phyloP scores from a whole-genome alignment of 2,113 vertebrate genomes.

The Centropristis striata region DNA sequence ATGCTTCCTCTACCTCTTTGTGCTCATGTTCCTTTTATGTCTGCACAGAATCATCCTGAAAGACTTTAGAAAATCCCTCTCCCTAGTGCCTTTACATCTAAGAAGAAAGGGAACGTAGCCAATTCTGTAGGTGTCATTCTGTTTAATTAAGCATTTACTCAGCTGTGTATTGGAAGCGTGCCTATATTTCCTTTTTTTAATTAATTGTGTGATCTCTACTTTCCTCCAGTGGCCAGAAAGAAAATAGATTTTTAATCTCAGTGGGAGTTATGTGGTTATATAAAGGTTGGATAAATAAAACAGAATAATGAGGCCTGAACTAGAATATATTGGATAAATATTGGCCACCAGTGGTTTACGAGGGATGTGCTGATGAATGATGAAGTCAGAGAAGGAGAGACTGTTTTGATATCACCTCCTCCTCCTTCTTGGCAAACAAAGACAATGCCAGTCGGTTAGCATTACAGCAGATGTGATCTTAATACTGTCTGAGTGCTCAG shows the following conservation, averaged over 20 bases:
- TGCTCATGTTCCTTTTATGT: neutral
- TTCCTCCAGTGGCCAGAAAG: neutral
- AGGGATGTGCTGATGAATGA: slow-evolving; percentile 27
- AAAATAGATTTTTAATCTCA: neutral
- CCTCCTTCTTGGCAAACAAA: slow-evolving; percentile 48
- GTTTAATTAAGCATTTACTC: neutral
- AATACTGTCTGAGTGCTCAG: neutral
- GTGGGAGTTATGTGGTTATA: neutral
- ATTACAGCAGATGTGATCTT: slow-evolving; percentile 8
- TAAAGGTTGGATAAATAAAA: slow-evolving; percentile 40
- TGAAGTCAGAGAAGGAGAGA: slow-evolving; percentile 4
- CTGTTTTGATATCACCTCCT: slow-evolving; percentile 44
- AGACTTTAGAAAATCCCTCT: neutral
- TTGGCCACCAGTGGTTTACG: slow-evolving; percentile 6
- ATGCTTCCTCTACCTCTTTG: neutral
- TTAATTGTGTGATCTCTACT: neutral
- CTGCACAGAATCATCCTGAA: neutral
- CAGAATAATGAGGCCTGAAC: slow-evolving; percentile 1
- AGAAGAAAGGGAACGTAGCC: neutral
- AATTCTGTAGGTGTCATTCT: neutral
- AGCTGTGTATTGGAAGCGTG: neutral
- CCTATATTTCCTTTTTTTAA: neutral
- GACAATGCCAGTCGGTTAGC: slow-evolving; percentile 1
- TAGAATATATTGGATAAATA: slow-evolving; percentile 9
- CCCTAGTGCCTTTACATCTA: neutral